Conservation (phyloP, 1,140 invertebrate species). For the Pogonomyrmex californicus region DNA sequence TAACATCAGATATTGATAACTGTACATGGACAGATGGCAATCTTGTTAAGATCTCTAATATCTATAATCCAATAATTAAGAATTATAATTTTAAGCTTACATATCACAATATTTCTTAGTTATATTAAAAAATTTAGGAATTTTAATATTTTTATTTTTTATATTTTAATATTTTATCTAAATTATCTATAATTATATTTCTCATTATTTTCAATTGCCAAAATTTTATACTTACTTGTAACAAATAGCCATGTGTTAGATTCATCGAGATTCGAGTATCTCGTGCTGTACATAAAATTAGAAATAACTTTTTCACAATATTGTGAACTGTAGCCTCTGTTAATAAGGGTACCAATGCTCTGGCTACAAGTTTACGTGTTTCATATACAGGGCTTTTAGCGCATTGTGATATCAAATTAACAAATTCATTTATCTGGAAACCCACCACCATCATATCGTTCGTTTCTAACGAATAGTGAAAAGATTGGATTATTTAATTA, state of each 20-base stretch:
- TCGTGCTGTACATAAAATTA: constrained; percentile 57
- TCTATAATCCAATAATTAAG: constrained; percentile 66
- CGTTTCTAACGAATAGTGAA: background rate
- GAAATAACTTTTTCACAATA: constrained; percentile 80
- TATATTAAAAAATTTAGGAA: too few species aligned
- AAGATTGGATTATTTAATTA: constrained; percentile 76
- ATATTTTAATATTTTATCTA: background rate
- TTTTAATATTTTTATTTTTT: background rate
- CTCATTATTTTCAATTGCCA: background rate
- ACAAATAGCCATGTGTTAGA: constrained; percentile 83
- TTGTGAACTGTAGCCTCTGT: constrained; percentile 78
- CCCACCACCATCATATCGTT: constrained; percentile 32
- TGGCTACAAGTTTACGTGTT: constrained; percentile 90
- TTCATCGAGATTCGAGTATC: constrained; percentile 77
- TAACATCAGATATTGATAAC: constrained; percentile 21
- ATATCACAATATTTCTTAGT: background rate
- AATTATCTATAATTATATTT: background rate
- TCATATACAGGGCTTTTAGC: constrained; percentile 88
- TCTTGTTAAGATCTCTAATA: constrained; percentile 76
- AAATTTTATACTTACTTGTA: constrained; percentile 79
- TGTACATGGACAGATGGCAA: constrained; percentile 50
- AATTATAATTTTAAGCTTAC: constrained; percentile 27
- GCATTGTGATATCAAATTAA: constrained; percentile 86
- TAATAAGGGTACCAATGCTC: constrained; percentile 90
- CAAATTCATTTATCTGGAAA: constrained; percentile 84